Conservation (phyloP, 2,888 invertebrate species). For the Drosophila cognata region DNA sequence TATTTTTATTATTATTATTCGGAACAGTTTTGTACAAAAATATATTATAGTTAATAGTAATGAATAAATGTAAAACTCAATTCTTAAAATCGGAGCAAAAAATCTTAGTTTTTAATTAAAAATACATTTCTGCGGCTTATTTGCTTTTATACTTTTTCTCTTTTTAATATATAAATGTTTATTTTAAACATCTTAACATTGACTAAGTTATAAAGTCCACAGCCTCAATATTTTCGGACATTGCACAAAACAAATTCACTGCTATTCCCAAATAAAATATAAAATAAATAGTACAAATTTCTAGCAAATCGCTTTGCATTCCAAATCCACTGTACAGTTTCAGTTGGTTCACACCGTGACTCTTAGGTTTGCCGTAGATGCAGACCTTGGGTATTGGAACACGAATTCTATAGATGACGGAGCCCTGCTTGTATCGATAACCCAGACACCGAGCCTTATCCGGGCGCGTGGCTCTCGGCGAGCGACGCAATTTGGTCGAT, state of each 20-base stretch:
- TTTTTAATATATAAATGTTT: background rate
- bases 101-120: background rate
- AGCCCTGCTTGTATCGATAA: constrained; percentile 99
- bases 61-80: background rate
- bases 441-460: constrained; percentile 99
- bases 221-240: too few species aligned
- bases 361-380: constrained; percentile 99
- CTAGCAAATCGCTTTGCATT: too few species aligned
- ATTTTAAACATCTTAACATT: too few species aligned
- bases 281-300: too few species aligned
- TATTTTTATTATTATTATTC: background rate
- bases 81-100: background rate
- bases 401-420: constrained; percentile 98
- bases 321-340: constrained; percentile 95
- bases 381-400: constrained; percentile 99
- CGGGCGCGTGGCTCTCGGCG: constrained; percentile 97
- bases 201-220: too few species aligned
- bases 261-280: too few species aligned
- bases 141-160: background rate
- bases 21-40: background rate
- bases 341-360: constrained; percentile 98
- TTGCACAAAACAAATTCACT: too few species aligned
- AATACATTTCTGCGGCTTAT: background rate
- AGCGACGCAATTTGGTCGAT: constrained; percentile 97
- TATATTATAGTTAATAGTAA: background rate